Evolutionary conservation across 1,140 invertebrate genomes (phyloP).

Genomic region (Hypothenemus hampei): DNA sequence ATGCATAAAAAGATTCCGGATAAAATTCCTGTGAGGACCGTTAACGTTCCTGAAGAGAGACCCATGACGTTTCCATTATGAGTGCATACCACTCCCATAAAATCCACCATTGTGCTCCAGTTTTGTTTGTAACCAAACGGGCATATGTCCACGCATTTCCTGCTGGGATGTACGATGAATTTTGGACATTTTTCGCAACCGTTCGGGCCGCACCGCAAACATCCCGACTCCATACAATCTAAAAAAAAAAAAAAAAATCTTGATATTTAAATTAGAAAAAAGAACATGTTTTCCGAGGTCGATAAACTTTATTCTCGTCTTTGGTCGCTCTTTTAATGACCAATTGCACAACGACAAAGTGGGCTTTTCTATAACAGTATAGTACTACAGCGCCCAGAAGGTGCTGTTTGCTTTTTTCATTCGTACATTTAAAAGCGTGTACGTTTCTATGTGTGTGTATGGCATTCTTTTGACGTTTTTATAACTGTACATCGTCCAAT

Average conservation of each 20-base stretch:
- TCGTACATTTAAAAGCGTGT: not conserved
- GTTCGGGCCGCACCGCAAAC: conserved; percentile 47
- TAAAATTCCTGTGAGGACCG: conserved; percentile 56
- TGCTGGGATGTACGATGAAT: conserved; percentile 49
- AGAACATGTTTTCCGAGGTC: not conserved
- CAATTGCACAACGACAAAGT: conserved; percentile 4
- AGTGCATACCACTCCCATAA: conserved; percentile 60
- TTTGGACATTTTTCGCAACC: conserved; percentile 54
- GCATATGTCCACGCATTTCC: conserved; percentile 56
- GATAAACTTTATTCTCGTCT: conserved; percentile 15
- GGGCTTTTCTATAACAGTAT: not conserved
- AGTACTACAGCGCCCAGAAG: not conserved
- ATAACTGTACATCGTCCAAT: no score
- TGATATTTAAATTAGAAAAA: not conserved
- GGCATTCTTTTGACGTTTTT: no score
- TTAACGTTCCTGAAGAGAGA: conserved; percentile 56
- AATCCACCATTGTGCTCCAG: conserved; percentile 61
- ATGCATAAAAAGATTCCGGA: conserved; percentile 60
- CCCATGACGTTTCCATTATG: conserved; percentile 55
- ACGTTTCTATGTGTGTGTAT: no score
- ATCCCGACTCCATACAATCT: conserved; percentile 40
- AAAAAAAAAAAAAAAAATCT: no score
- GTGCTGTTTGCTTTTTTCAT: conserved; percentile 2
- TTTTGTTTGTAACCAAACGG: conserved; percentile 57
- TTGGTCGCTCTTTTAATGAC: conserved; percentile 13